These are phyloP conservation scores for Rhinopomastus cyanomelas DNA, from an alignment of 2,113 vertebrate species.

Conservation along the genomic window DNA sequence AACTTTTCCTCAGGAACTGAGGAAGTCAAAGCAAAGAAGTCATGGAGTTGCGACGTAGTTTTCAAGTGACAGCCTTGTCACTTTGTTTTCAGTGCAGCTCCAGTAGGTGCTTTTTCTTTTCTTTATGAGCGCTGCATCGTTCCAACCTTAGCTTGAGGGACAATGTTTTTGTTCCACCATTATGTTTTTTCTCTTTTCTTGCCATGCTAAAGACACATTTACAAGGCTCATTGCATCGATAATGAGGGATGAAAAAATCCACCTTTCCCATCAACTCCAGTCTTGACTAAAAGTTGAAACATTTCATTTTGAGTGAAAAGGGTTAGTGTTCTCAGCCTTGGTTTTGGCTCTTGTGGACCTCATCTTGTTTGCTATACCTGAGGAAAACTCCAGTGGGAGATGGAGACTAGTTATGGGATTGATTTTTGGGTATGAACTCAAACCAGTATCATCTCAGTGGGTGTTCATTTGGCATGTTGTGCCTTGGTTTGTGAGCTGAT, in stretches of 20 bases:
- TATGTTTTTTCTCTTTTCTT: not conserved
- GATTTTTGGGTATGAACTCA: not conserved
- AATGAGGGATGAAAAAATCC: not conserved
- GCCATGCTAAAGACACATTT: not conserved
- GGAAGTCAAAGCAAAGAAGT: not conserved
- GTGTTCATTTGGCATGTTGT: not conserved
- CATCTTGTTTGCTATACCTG: not conserved
- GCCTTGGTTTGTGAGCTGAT: not conserved
- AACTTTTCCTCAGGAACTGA: not conserved
- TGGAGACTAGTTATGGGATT: not conserved
- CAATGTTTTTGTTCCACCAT: not conserved
- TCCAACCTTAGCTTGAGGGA: not conserved
- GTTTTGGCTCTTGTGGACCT: not conserved
- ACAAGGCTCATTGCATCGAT: not conserved
- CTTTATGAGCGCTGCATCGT: not conserved
- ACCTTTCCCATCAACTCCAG: not conserved
- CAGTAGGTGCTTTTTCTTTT: not conserved
- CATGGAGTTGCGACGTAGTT: not conserved
- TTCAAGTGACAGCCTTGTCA: not conserved
- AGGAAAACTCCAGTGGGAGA: not conserved
- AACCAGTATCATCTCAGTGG: not conserved
- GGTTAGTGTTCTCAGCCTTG: not conserved
- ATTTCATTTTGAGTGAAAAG: not conserved
- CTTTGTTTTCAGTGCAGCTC: not conserved
- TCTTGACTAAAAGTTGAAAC: not conserved